Conservation (phyloP, 2,113 vertebrate species). For the Erythrolamprus reginae region DNA sequence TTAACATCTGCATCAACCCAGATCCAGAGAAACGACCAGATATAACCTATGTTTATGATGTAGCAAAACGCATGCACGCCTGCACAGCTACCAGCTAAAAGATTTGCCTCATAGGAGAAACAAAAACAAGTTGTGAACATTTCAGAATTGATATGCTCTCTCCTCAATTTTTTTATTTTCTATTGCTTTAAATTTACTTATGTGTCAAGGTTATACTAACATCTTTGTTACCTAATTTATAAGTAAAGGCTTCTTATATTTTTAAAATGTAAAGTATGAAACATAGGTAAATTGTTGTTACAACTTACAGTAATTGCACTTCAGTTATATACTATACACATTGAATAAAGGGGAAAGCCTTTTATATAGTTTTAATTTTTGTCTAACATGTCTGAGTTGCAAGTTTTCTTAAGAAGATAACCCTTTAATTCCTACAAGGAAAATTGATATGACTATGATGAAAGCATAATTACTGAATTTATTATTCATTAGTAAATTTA, state of each 20-base stretch:
- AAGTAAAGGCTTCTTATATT: constrained; percentile 34
- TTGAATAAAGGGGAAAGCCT: constrained; percentile 24
- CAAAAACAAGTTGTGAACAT: constrained; percentile 1
- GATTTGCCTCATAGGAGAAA: not conserved
- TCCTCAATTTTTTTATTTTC: constrained; percentile 32
- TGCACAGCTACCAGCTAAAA: constrained; percentile 80
- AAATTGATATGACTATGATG: constrained; percentile 29
- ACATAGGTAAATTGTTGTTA: rapidly evolving
- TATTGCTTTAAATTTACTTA: constrained; percentile 37
- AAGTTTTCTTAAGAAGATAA: constrained; percentile 42
- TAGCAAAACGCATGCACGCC: constrained; percentile 91
- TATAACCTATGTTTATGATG: constrained; percentile 89
- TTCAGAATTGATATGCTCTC: constrained; percentile 41
- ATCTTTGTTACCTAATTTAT: constrained; percentile 60
- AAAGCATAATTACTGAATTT: constrained; percentile 47
- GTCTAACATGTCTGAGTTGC: constrained; percentile 44
- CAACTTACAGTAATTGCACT: not conserved
- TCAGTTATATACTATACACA: constrained; percentile 5
- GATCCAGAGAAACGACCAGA: constrained; percentile 98
- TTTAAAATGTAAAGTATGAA: constrained; percentile 21
- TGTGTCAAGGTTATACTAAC: constrained; percentile 50
- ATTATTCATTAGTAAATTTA: constrained; percentile 29
- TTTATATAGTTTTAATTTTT: constrained; percentile 28
- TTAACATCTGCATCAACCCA: constrained; percentile 97
- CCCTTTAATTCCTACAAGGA: constrained; percentile 36